Evolutionary conservation across 1,140 invertebrate species (phyloP), one percentile per base, ranked within the genome.

Genomic region (Nephotettix cincticeps): DNA sequence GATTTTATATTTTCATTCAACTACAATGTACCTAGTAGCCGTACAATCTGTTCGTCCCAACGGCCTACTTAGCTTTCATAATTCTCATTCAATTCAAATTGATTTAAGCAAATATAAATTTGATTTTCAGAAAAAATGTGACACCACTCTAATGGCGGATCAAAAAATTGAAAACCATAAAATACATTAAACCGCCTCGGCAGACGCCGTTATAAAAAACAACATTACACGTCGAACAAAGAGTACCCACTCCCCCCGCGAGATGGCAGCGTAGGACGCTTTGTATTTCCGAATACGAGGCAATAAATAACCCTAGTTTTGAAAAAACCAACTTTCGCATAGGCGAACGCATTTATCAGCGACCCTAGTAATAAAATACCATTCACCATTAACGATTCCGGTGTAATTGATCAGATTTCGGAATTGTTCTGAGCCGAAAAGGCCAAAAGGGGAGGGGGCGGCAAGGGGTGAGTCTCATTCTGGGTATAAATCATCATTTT

Each of bases 371-470:
- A 67, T 67, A 67, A 67, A 67, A 67, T 67, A 67, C 64, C 27
- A 67, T 67, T 67, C 32, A 67, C 32, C 30, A 67, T 67, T 43
- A 43, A 19, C 13, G 64, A 67, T 29, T 43, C 40, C 32, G 30
- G 32, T 43, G 64, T 67, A 67, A 67, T 67, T 67, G 64, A 67
- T 67, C 64, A 67, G 64, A 36, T 67, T 67, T 43, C 21, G 64
- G 64, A 6, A 54, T 6, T 27, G 36, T 25, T 67, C 40, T 45
- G 32, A 6, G 63, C 32, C 2, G 3, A n/a, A 58, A 58, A 58
- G 9, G 19, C 28, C 6, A 25, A 43, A 17, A 19, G 1, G 64
- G 36, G 36, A 2, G 64, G 25, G 32, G 40, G 27, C 17, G 30
- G 27, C 32, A 67, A 67, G 36, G 64, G 64, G 64, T 67, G 64